Base-by-base conservation (phyloP, 2,113 vertebrate genomes). In the Plecturocebus donacophilus region DNA sequence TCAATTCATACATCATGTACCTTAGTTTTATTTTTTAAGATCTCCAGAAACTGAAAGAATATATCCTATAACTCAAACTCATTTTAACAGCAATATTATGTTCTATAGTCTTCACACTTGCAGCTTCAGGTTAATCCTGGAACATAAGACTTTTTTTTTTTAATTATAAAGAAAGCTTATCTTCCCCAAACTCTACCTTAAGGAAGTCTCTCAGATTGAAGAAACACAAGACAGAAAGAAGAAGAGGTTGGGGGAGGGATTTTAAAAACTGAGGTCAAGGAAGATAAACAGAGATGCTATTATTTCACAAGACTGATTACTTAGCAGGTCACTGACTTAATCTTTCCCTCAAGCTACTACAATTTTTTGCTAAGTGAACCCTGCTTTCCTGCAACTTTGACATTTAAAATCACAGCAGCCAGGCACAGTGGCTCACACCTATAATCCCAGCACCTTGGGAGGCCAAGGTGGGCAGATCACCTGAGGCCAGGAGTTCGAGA, bases 1-100 rank as follows among this genome's bases (percentile, higher is more conserved):
- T 96, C 49, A 91, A 88, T 40, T 47, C 35, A 70, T n/a, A 1
- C 52, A 61, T 86, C 16, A 91, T 40, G 45, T 58, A 90, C 16
- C 25, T 82, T 45, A 80, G n/a, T 66, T 91, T 93, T 89, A 91
- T 38, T 45, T 68, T 92, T 81, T 94, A 93, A 5, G 7, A 71
- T 58, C 47, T 93, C 71, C 38, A 87, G 73, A 93, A 94, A 94
- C 32, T 6, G 91, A 94, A 95, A 87, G 27, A 56, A 54, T 25
- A 40, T 61, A 66, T 88, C 16, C 32, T 58, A n/a, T 40, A 94
- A 70, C 45, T 70, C 64, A 92, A 76, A 93, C 35, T 87, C 82
- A 76, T 82, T 77, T 94, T 87, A 94, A 91, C 27, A 80, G 38
- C 54, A 92, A 58, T 35, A 87, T 32, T 68, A 80, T 61, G 42